Conservation (phyloP, 2,113 vertebrate genomes). For the Petroica traversi region DNA sequence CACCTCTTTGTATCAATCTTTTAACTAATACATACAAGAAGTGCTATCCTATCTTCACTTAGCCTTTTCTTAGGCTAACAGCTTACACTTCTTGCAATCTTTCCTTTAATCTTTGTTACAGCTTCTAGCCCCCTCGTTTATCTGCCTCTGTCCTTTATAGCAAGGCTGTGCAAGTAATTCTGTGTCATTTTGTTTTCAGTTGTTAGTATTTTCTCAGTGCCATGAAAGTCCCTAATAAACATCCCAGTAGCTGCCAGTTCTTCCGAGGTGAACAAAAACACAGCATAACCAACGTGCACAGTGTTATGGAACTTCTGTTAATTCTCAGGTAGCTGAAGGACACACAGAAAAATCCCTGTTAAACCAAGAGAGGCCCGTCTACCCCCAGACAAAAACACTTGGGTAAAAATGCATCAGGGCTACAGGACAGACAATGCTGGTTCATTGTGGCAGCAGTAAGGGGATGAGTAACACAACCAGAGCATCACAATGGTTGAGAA, state of each 20-base stretch:
- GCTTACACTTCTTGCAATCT: background rate
- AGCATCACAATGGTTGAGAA: background rate
- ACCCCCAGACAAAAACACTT: background rate
- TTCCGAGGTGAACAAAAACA: background rate
- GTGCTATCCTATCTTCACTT: background rate
- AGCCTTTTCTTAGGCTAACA: background rate
- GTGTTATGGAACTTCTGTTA: background rate
- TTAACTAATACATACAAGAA: background rate
- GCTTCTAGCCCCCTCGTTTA: background rate
- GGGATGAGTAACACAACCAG: accelerated
- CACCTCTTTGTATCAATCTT: background rate
- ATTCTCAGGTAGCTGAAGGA: background rate
- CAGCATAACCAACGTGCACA: background rate
- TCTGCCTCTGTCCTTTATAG: background rate
- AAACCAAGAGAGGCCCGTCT: background rate
- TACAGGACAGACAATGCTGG: background rate
- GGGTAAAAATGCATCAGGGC: background rate
- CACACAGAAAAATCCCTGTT: background rate
- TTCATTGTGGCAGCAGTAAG: background rate
- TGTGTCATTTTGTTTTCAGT: background rate
- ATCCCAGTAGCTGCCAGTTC: background rate
- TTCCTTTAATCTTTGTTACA: background rate
- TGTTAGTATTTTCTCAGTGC: background rate
- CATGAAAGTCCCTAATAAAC: background rate
- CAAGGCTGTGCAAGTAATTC: background rate